phyloP scores from a whole-genome alignment of 2,888 invertebrate genomes.

The Nephrotoma appendiculata region DNA sequence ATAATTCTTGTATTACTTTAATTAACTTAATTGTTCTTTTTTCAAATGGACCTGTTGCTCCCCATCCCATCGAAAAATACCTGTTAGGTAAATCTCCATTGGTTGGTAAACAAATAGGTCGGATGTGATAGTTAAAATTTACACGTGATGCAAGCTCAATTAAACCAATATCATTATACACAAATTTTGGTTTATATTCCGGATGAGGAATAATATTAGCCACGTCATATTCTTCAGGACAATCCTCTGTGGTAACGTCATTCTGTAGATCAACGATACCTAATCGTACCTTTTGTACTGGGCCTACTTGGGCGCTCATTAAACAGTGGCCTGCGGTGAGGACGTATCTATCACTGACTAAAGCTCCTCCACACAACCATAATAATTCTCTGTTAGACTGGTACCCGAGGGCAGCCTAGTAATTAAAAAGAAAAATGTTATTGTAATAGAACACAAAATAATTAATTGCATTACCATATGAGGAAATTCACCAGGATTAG shows the following conservation, averaged over 20 bases:
- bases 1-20: not conserved
- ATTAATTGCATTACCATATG: constrained; percentile 20
- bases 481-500: constrained; percentile 21
- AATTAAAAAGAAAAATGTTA: not conserved
- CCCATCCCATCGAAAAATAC: constrained; percentile 34
- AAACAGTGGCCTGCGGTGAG: constrained; percentile 46
- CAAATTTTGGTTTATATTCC: constrained; percentile 27
- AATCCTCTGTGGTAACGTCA: constrained; percentile 18
- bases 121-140: constrained; percentile 25
- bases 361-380: constrained; percentile 41
- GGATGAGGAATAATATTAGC: constrained; percentile 28
- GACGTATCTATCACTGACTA: constrained; percentile 39
- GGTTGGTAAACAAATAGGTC: constrained; percentile 34
- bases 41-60: constrained; percentile 23
- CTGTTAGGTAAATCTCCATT: not conserved
- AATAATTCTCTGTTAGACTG: not conserved
- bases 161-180: constrained; percentile 39
- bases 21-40: not conserved
- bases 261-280: constrained; percentile 24
- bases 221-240: constrained; percentile 23
- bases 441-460: not conserved
- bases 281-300: constrained; percentile 21
- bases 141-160: constrained; percentile 30
- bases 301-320: constrained; percentile 5
- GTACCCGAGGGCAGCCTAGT: not conserved